phyloP scores from a whole-genome alignment of 1,140 invertebrate species.

The Trichoplusia ni region DNA sequence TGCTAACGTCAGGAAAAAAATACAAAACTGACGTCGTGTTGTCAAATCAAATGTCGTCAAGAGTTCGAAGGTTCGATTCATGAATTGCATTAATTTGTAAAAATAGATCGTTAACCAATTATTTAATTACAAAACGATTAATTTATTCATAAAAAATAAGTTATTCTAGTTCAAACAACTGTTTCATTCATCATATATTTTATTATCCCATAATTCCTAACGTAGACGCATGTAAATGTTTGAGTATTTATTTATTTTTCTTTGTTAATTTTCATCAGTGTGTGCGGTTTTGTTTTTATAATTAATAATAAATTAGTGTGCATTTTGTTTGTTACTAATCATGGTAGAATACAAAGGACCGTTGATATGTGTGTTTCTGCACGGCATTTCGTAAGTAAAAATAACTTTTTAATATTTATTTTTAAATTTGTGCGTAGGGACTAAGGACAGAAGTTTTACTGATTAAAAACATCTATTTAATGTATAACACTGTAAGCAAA shows the following conservation, averaged over 20 bases:
- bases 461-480: background rate
- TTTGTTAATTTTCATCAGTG: background rate
- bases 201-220: background rate
- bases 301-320: background rate
- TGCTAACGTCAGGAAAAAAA: background rate
- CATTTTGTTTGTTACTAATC: constrained; percentile 8
- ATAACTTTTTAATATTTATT: constrained; percentile 10
- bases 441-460: background rate
- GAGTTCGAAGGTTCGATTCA: constrained; percentile 45
- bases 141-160: background rate
- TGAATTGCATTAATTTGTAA: constrained; percentile 24
- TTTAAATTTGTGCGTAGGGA: background rate
- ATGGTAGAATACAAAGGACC: constrained; percentile 48
- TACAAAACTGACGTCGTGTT: background rate
- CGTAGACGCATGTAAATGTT: constrained; percentile 4
- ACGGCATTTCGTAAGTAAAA: constrained; percentile 52
- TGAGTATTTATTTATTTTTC: constrained; percentile 4
- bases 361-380: constrained; percentile 53
- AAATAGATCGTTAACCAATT: background rate
- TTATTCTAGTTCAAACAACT: background rate
- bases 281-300: constrained; percentile 6
- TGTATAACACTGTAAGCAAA: background rate
- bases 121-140: background rate
- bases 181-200: constrained; percentile 6
- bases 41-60: constrained; percentile 34